Evolutionary conservation across 2,113 vertebrate species (phyloP).

Genomic region (Hystrix cristata): DNA sequence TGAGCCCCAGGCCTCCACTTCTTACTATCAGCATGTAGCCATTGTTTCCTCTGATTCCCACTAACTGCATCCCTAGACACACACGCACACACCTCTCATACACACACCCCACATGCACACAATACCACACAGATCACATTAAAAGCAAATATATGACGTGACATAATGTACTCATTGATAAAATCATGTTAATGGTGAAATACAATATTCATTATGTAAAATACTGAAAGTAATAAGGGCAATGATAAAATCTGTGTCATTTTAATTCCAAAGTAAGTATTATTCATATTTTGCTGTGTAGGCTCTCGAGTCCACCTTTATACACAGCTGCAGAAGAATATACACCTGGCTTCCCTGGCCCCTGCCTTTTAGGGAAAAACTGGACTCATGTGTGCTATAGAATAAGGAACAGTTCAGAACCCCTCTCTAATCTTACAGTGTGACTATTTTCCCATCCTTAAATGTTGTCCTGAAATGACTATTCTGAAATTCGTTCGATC

Average conservation of each 20-base stretch:
- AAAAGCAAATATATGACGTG: neutral
- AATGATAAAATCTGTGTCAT: neutral
- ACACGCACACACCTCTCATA: too few relatives aligned
- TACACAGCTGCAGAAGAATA: rapidly evolving
- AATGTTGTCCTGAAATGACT: neutral
- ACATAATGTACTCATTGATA: neutral
- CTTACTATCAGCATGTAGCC: rapidly evolving
- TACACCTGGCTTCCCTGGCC: rapidly evolving
- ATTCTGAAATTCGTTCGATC: too few relatives aligned
- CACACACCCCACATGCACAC: neutral
- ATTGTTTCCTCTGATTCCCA: neutral
- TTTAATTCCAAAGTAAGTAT: neutral
- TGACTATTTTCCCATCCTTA: neutral
- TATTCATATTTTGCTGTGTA: rapidly evolving
- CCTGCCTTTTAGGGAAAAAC: neutral
- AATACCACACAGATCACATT: neutral
- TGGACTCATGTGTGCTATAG: neutral
- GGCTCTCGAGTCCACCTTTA: neutral
- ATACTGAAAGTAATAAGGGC: neutral
- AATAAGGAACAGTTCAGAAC: neutral
- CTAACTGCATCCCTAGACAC: neutral
- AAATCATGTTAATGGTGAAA: slow-evolving; percentile 1
- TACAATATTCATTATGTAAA: neutral
- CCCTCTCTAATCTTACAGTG: neutral
- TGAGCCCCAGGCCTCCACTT: neutral